phyloP scores from a whole-genome alignment of 2,888 invertebrate species.

The Matsumyia berberina region DNA sequence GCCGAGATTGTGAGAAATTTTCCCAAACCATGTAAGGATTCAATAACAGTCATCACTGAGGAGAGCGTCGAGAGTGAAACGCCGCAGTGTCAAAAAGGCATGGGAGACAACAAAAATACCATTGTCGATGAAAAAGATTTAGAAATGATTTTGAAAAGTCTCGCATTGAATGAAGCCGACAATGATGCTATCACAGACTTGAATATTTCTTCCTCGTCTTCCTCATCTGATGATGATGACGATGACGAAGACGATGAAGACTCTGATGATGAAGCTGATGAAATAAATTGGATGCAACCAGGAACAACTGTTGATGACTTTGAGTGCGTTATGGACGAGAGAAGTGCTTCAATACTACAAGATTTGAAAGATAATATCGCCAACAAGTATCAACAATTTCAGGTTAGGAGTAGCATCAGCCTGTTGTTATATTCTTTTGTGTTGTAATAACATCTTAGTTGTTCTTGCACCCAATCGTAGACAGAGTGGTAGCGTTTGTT shows the following conservation, averaged over 20 bases:
- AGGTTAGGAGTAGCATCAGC: constrained; percentile 66
- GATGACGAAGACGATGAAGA: constrained; percentile 56
- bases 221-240: constrained; percentile 54
- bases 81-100: constrained; percentile 8
- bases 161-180: constrained; percentile 43
- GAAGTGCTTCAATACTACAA: constrained; percentile 80
- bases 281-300: constrained; percentile 82
- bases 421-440: background rate
- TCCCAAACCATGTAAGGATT: constrained; percentile 21
- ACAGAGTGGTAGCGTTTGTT: background rate
- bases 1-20: constrained; percentile 20
- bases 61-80: constrained; percentile 59
- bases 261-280: constrained; percentile 77
- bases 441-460: constrained; percentile 20
- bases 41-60: constrained; percentile 60
- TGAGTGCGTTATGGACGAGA: constrained; percentile 78
- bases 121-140: constrained; percentile 47
- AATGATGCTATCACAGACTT: constrained; percentile 20
- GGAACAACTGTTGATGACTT: constrained; percentile 81
- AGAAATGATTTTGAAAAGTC: constrained; percentile 48
- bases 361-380: constrained; percentile 80
- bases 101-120: background rate
- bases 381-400: constrained; percentile 77
- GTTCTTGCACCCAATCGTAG: constrained; percentile 30
- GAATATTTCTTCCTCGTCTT: constrained; percentile 41